Evolutionary conservation across 1,140 invertebrate species (phyloP).

Genomic region (Myzus persicae): DNA sequence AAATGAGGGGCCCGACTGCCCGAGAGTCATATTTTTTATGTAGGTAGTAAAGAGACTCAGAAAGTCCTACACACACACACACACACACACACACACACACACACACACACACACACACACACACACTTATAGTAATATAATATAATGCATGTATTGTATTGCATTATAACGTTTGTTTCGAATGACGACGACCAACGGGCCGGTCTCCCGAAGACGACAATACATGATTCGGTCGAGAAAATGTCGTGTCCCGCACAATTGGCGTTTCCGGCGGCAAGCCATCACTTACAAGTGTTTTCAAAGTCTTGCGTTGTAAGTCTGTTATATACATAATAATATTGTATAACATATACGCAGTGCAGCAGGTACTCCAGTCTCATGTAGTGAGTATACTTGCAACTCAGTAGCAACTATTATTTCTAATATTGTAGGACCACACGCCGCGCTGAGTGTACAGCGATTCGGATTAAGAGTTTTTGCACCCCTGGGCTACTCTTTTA

Average conservation of each 20-base stretch:
- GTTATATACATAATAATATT: neutral
- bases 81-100: neutral
- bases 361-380: neutral
- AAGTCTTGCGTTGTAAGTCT: neutral
- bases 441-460: too few relatives aligned
- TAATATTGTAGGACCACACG: too few relatives aligned
- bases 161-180: conserved; percentile 30
- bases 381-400: neutral
- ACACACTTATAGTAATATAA: neutral
- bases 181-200: neutral
- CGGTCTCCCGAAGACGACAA: conserved; percentile 13
- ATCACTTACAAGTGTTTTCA: neutral
- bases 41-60: neutral
- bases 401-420: too few relatives aligned
- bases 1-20: neutral
- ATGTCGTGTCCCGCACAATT: neutral
- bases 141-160: neutral
- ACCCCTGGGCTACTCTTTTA: too few relatives aligned
- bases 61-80: neutral
- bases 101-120: neutral
- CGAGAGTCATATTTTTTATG: conserved; percentile 5
- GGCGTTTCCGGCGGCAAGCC: neutral
- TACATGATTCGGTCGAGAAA: neutral
- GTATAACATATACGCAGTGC: neutral
- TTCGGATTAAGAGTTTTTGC: too few relatives aligned